Base-by-base conservation (phyloP, 2,797 vertebrate genomes). In the Macropus fuliginosus region DNA sequence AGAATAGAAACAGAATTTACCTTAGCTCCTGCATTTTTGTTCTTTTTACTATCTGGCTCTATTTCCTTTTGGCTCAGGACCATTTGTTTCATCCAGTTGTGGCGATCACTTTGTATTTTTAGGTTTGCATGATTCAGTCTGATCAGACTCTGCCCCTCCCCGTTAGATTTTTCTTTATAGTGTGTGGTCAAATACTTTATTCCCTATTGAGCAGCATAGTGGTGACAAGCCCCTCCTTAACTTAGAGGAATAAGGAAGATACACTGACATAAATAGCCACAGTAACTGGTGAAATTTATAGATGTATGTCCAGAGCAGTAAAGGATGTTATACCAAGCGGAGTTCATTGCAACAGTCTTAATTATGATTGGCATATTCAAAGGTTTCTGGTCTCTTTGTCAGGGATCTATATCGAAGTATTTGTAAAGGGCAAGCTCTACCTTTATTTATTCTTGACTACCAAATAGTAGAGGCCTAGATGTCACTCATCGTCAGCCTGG, bases 1-100 rank as follows among this genome's bases (percentile, higher is more conserved):
- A 95, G 94, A 97, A 97, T 56, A 27, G 50, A n/a, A 93, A 54
- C 93, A 74, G 28, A 92, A 90, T 93, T 93, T 92, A 96, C 97
- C 95, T 97, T 92, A 91, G 93, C 96, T 98, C 50, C 93, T 93
- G 93, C 12, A 0, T 55, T 56, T 92, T 97, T 94, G 92, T 34
- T 90, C 94, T 95, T 92, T 56, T 31, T 2, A 93, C 40, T 28
- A 24, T 93, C 95, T 94, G 40, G 5, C 94, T 55, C 92, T 92
- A 27, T 34, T 31, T 81, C 29, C 87, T 52, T 94, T 96, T 95
- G 95, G 81, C 96, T 98, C 54, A 28, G 29, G 0, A 0, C 34
- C 90, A 28, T 4, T n/a, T 27, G 54, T 57, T 95, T 94, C 52
- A 2, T 97, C 94, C 18, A 40, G 1, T 4, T 1, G 16, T 89